Percentiles rank a stretch among this genome's conserved stretches.
Conservation (phyloP, 1,140 invertebrate species). For the Drosophila obscura region DNA sequence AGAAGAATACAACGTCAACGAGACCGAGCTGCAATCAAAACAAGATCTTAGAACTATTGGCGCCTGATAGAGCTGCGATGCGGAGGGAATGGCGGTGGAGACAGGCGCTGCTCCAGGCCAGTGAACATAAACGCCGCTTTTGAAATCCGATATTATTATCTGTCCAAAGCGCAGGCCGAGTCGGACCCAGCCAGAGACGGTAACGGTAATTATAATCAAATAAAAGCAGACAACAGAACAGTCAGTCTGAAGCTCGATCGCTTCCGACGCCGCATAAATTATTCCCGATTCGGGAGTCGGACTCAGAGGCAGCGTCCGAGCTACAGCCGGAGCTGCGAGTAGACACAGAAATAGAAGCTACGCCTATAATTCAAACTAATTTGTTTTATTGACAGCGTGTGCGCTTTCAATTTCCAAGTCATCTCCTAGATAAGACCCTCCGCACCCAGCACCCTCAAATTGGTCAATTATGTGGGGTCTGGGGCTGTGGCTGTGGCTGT, state of each 20-base stretch:
- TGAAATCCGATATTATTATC: conserved; percentile 80
- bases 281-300: conserved; percentile 10
- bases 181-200: background rate
- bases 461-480: conserved; percentile 70
- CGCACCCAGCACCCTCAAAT: conserved; percentile 55
- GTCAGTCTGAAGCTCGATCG: conserved; percentile 38
- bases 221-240: conserved; percentile 65
- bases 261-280: conserved; percentile 79
- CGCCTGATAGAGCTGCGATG: conserved; percentile 49
- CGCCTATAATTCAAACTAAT: conserved; percentile 82
- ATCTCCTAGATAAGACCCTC: conserved; percentile 29
- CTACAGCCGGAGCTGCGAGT: too few relatives aligned
- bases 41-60: conserved; percentile 83
- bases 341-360: conserved; percentile 59
- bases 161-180: conserved; percentile 16
- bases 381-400: conserved; percentile 83
- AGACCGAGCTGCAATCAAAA: conserved; percentile 71
- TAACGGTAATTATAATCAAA: conserved; percentile 82
- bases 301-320: too few relatives aligned
- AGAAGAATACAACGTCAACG: conserved; percentile 65
- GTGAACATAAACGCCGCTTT: conserved; percentile 70
- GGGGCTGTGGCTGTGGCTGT: too few relatives aligned
- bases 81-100: background rate
- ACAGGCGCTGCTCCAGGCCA: conserved; percentile 52
- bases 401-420: conserved; percentile 43